phyloP scores from a whole-genome alignment of 2,113 vertebrate species.

The Psophia crepitans region DNA sequence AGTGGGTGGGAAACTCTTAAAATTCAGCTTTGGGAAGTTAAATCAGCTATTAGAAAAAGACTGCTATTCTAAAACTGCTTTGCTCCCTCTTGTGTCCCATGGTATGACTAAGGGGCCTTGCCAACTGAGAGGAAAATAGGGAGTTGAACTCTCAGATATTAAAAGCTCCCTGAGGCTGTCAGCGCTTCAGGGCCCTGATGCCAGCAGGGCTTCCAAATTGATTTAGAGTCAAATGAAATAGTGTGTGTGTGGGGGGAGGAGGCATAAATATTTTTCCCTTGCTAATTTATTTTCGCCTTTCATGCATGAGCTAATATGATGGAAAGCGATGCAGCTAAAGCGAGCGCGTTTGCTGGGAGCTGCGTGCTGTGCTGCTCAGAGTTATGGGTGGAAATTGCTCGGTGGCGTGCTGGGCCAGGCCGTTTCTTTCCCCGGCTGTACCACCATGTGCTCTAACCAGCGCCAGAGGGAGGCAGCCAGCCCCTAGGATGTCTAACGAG shows the following conservation, averaged over 20 bases:
- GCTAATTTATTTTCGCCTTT: not conserved
- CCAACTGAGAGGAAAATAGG: not conserved
- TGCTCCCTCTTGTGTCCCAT: not conserved
- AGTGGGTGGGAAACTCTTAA: not conserved
- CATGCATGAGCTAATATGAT: not conserved
- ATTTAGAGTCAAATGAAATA: not conserved
- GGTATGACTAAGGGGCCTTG: not conserved
- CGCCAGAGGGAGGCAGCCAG: not conserved
- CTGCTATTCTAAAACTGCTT: not conserved
- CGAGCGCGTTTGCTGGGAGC: not conserved
- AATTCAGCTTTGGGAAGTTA: not conserved
- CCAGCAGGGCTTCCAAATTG: not conserved
- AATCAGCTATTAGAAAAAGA: not conserved
- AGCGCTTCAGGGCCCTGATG: not conserved
- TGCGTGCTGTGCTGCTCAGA: not conserved
- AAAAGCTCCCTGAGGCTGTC: not conserved
- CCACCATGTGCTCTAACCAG: not conserved
- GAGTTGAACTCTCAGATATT: not conserved
- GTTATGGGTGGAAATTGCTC: not conserved
- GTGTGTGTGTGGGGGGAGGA: not conserved
- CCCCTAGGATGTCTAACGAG: not conserved
- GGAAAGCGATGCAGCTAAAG: not conserved
- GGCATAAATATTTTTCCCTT: constrained; percentile 14
- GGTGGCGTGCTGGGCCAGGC: not conserved
- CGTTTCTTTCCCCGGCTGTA: accelerated